Percentiles rank a stretch among this genome's conserved stretches.
Evolutionary conservation across 2,113 vertebrate genomes (phyloP).

Genomic region (Scortum barcoo): DNA sequence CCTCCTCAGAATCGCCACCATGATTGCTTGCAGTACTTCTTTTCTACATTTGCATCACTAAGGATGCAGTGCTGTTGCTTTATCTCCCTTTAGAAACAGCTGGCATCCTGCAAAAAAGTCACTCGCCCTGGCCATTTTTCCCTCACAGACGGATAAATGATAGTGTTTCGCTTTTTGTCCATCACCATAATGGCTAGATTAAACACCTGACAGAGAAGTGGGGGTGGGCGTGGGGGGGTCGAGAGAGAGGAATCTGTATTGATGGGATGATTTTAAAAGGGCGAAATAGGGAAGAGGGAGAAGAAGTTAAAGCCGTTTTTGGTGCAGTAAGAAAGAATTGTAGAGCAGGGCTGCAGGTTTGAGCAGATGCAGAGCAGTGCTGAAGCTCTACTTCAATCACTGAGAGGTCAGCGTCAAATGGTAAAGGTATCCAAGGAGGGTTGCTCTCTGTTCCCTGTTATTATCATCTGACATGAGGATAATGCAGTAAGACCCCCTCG

Average conservation of each 20-base stretch:
- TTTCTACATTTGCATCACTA: background rate
- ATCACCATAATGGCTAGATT: constrained; percentile 49
- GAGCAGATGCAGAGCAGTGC: background rate
- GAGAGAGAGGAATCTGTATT: constrained; percentile 4
- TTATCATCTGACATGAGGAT: constrained; percentile 44
- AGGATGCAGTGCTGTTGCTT: background rate
- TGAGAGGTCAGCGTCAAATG: constrained; percentile 49
- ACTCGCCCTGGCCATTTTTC: background rate
- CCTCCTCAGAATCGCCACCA: background rate
- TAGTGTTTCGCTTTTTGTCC: constrained; percentile 8
- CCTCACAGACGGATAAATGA: constrained; percentile 8
- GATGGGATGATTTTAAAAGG: constrained; percentile 44
- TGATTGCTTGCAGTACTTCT: background rate
- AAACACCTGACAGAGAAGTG: constrained; percentile 38
- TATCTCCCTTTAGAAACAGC: background rate
- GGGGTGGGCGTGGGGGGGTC: background rate
- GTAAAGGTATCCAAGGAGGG: constrained; percentile 21
- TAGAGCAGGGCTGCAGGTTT: background rate
- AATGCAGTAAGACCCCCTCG: constrained; percentile 49
- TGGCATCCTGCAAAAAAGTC: background rate
- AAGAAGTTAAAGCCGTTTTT: constrained; percentile 11
- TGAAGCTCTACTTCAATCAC: constrained; percentile 21
- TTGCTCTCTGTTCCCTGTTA: constrained; percentile 43
- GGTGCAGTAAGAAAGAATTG: background rate
- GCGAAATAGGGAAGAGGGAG: background rate